Percentiles rank a stretch among this genome's conserved stretches.
These are phyloP conservation scores for Urocynchramus pylzowi DNA, from an alignment of 2,113 vertebrate genomes.

Conservation along the genomic window DNA sequence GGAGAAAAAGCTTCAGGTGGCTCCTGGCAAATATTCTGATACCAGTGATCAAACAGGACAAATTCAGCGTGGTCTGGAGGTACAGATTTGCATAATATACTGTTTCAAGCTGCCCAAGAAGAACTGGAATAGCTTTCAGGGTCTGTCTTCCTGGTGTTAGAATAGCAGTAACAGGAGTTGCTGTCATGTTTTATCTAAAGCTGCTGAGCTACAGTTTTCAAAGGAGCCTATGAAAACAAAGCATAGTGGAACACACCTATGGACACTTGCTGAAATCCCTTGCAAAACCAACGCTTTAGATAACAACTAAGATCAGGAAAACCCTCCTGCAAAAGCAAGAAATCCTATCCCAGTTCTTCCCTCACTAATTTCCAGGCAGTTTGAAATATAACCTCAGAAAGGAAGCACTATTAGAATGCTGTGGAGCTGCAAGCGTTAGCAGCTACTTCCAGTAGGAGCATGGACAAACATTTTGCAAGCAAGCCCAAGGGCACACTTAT, in stretches of 20 bases:
- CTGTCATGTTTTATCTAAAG: background rate
- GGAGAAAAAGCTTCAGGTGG: background rate
- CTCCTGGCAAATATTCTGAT: background rate
- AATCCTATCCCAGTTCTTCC: background rate
- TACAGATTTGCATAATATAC: background rate
- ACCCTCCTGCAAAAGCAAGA: background rate
- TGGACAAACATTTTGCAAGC: background rate
- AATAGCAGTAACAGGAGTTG: background rate
- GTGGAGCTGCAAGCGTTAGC: background rate
- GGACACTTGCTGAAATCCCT: background rate
- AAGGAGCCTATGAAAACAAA: background rate
- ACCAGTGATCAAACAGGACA: background rate
- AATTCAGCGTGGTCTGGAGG: background rate
- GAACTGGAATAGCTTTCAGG: background rate
- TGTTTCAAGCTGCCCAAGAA: background rate
- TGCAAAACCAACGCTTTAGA: background rate
- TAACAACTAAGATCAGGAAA: background rate
- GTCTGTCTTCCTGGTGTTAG: background rate
- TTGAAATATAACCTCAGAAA: background rate
- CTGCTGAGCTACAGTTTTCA: background rate
- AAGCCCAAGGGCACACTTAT: background rate
- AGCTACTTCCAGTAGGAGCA: background rate
- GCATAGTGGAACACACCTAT: accelerated
- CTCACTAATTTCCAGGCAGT: background rate
- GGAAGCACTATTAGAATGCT: background rate